These are phyloP conservation scores for Malurus splendens DNA, from an alignment of 2,797 vertebrate species.

Conservation along the genomic window DNA sequence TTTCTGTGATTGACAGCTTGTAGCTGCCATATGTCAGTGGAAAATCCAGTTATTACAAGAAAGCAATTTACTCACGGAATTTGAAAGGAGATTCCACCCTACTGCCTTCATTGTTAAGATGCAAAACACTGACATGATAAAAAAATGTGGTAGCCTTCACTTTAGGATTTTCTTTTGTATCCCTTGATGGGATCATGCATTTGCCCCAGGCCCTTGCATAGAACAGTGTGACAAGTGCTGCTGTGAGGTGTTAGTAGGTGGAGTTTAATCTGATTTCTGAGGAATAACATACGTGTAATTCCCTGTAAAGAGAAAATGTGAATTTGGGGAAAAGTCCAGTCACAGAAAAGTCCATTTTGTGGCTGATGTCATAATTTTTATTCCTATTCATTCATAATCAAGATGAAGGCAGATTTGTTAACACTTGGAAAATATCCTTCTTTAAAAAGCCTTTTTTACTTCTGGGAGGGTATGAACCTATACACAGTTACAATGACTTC, in stretches of 20 bases:
- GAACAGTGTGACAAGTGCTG: not conserved
- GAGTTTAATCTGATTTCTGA: not conserved
- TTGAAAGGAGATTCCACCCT: not conserved
- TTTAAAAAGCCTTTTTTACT: not conserved
- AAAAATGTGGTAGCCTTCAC: not conserved
- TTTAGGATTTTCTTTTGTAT: not conserved
- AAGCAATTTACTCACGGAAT: constrained; percentile 33
- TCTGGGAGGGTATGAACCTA: not conserved
- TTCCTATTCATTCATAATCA: not conserved
- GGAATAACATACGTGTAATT: not conserved
- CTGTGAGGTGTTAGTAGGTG: not conserved
- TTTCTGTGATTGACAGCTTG: constrained; percentile 47
- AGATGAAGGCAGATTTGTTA: not conserved
- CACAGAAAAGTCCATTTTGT: not conserved
- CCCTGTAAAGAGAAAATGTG: not conserved
- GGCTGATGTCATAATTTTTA: not conserved
- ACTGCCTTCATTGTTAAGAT: constrained; percentile 5
- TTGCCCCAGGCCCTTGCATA: not conserved
- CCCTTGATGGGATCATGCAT: not conserved
- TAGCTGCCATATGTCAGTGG: constrained; percentile 45
- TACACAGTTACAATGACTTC: not conserved
- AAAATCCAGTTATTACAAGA: constrained; percentile 36
- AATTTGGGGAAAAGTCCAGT: not conserved
- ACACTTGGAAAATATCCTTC: not conserved
- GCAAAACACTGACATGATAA: not conserved